phyloP scores from a whole-genome alignment of 2,888 invertebrate genomes.

The Homarus gammarus region DNA sequence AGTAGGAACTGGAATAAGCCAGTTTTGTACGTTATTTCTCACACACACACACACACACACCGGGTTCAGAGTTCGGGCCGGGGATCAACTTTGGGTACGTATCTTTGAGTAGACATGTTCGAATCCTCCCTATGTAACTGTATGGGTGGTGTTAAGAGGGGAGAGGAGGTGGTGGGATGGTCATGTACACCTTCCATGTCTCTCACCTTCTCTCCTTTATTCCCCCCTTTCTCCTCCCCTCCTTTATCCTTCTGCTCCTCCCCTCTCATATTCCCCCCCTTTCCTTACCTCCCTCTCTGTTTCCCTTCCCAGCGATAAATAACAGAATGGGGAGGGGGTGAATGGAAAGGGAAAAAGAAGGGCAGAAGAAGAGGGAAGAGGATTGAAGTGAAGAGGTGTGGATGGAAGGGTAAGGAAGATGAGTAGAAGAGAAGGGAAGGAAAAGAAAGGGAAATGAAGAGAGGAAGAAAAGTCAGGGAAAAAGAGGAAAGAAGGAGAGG shows the following conservation, averaged over 20 bases:
- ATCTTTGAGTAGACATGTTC: too few relatives aligned
- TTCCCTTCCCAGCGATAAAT: neutral
- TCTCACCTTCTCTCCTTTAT: neutral
- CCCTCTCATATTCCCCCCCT: neutral
- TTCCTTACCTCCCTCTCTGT: too few relatives aligned
- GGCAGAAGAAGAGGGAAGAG: neutral
- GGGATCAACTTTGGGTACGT: too few relatives aligned
- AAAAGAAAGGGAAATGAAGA: neutral
- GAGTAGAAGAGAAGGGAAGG: neutral
- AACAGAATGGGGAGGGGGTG: neutral
- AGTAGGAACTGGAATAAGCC: too few relatives aligned
- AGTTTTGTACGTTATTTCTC: too few relatives aligned
- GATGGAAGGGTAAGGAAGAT: neutral
- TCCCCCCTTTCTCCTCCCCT: conserved; percentile 9
- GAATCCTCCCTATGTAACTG: too few relatives aligned
- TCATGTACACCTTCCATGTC: neutral
- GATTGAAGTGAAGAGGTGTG: neutral
- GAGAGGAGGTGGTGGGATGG: too few relatives aligned
- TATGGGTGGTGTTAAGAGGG: too few relatives aligned
- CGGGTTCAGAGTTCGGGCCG: too few relatives aligned
- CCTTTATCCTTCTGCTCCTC: neutral
- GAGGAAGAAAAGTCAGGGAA: neutral
- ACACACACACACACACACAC: too few relatives aligned
- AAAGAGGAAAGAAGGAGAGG: neutral
- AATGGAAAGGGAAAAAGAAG: neutral